phyloP scores from a whole-genome alignment of 2,888 invertebrate genomes.

The Hirtodrosophila trivittata region DNA sequence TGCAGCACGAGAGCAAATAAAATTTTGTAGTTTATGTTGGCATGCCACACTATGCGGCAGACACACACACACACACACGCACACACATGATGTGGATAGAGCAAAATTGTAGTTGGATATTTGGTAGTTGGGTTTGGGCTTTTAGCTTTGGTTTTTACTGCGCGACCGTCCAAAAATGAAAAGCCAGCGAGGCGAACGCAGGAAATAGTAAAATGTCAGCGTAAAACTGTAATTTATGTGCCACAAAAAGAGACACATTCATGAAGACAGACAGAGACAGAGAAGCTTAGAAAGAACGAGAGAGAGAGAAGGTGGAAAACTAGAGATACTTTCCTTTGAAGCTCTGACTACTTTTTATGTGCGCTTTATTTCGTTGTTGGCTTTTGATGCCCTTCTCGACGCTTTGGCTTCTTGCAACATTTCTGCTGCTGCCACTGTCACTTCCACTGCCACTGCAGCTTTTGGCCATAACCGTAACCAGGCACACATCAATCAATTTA shows the following conservation, averaged over 20 bases:
- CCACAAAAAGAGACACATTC: conserved; percentile 24
- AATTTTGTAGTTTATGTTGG: conserved; percentile 70
- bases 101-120: conserved; percentile 52
- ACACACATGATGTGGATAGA: conserved; percentile 35
- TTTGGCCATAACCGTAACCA: conserved; percentile 37
- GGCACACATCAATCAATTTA: conserved; percentile 74
- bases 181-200: conserved; percentile 65
- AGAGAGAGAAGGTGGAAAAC: neutral
- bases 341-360: conserved; percentile 60
- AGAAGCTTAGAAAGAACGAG: neutral
- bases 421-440: conserved; percentile 9
- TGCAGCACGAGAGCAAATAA: conserved; percentile 59
- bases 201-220: conserved; percentile 80
- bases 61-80: neutral
- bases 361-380: conserved; percentile 66
- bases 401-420: conserved; percentile 9
- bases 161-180: conserved; percentile 64
- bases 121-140: conserved; percentile 41
- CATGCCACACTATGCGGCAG: conserved; percentile 52
- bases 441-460: conserved; percentile 14
- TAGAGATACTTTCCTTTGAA: conserved; percentile 19
- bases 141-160: conserved; percentile 75
- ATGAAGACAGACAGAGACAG: neutral
- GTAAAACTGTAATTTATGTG: conserved; percentile 80
- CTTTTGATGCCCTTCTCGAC: conserved; percentile 53